phyloP scores from a whole-genome alignment of 2,797 vertebrate species.

The Scleropages formosus region DNA sequence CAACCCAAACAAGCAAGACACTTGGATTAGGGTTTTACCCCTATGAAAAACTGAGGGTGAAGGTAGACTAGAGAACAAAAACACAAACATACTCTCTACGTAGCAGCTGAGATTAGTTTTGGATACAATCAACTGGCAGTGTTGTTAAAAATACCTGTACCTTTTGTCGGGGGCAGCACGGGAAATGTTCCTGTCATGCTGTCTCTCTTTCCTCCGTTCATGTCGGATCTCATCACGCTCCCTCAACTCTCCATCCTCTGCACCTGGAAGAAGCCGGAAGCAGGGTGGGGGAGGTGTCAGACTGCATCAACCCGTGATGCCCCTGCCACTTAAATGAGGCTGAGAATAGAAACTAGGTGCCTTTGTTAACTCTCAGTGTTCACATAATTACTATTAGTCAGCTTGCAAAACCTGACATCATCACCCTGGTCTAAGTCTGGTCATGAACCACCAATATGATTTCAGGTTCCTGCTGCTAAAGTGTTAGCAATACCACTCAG shows the following conservation, averaged over 20 bases:
- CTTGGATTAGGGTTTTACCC: too few relatives aligned
- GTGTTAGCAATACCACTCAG: neutral
- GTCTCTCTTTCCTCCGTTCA: slow-evolving; percentile 88
- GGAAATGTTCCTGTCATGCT: slow-evolving; percentile 93
- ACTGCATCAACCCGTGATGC: neutral
- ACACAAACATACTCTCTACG: too few relatives aligned
- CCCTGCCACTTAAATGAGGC: neutral
- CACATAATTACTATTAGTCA: too few relatives aligned
- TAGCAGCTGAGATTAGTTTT: too few relatives aligned
- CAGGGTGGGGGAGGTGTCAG: slow-evolving; percentile 9
- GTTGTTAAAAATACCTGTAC: slow-evolving; percentile 56
- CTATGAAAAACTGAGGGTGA: too few relatives aligned
- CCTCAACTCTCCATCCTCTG: slow-evolving; percentile 86
- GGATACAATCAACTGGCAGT: slow-evolving; percentile 53
- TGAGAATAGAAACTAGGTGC: neutral
- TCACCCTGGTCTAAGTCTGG: too few relatives aligned
- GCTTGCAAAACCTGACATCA: too few relatives aligned
- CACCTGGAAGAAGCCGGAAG: slow-evolving; percentile 53
- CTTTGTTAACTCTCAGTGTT: too few relatives aligned
- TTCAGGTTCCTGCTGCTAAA: too few relatives aligned
- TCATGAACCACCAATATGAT: too few relatives aligned
- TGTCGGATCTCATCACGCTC: slow-evolving; percentile 94
- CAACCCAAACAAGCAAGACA: too few relatives aligned
- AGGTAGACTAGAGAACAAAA: too few relatives aligned
- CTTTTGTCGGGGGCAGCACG: slow-evolving; percentile 95